Conservation (phyloP, 2,113 vertebrate species). For the Rattus norvegicus region DNA sequence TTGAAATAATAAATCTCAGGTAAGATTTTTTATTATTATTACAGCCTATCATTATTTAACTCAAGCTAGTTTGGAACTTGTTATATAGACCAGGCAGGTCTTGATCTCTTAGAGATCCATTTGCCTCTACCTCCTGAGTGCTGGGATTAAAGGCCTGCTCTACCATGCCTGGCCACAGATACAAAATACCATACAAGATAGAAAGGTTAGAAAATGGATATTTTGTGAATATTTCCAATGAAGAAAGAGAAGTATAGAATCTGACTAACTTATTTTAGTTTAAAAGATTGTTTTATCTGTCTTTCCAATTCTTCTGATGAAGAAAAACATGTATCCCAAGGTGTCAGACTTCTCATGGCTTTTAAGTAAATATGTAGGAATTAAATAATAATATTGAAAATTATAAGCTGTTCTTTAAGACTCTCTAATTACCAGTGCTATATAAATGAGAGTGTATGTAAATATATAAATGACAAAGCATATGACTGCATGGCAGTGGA, state of each 20-base stretch:
- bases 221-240: constrained; percentile 2
- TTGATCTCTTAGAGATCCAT: background rate
- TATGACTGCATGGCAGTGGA: background rate
- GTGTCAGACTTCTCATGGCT: background rate
- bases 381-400: background rate
- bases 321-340: background rate
- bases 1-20: constrained; percentile 9
- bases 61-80: background rate
- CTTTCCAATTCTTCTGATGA: background rate
- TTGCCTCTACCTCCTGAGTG: background rate
- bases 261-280: background rate
- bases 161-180: background rate
- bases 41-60: background rate
- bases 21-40: background rate
- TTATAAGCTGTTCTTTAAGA: background rate
- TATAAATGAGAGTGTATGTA: background rate
- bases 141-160: background rate
- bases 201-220: background rate
- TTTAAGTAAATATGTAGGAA: background rate
- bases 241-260: background rate
- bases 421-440: background rate
- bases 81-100: background rate
- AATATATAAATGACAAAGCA: background rate
- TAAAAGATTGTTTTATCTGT: background rate
- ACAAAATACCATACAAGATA: background rate